A percentile compares a stretch with the other conserved stretches of the same genome.
Conservation (phyloP, 2,113 vertebrate species). For the Poecile atricapillus region DNA sequence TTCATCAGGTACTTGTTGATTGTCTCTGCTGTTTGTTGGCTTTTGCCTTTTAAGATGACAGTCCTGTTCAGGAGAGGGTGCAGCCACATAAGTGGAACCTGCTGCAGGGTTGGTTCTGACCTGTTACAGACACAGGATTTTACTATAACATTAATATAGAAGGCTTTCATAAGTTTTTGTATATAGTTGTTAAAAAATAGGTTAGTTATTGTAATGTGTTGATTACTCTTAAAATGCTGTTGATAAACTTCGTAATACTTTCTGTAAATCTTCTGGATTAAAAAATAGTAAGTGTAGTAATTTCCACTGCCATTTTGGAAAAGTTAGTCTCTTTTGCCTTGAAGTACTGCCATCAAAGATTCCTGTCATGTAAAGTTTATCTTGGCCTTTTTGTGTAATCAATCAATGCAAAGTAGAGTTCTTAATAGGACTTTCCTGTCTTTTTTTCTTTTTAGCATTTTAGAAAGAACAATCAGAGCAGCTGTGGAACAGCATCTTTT, state of each 20-base stretch:
- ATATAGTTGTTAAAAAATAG: not conserved
- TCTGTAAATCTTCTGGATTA: not conserved
- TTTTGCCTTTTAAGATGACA: not conserved
- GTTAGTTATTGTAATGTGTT: not conserved
- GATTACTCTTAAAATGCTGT: not conserved
- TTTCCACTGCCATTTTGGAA: not conserved
- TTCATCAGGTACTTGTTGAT: not conserved
- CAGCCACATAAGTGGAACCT: not conserved
- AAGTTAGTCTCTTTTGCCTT: not conserved
- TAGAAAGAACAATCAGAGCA: slow-evolving; percentile 88
- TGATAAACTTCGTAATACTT: not conserved
- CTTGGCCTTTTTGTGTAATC: not conserved
- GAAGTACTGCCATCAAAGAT: not conserved
- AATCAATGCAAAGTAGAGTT: not conserved
- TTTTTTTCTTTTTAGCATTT: slow-evolving; percentile 73
- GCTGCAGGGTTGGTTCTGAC: not conserved
- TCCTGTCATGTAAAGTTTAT: not conserved
- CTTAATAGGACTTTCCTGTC: not conserved
- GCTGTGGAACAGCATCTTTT: slow-evolving; percentile 92
- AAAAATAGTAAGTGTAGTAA: not conserved
- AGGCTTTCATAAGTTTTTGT: not conserved
- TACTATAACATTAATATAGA: not conserved
- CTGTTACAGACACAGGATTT: not conserved
- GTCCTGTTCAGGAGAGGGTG: not conserved
- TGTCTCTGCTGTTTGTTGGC: not conserved